phyloP scores from a whole-genome alignment of 2,888 invertebrate species.

The Nematopogon swammerdamellus region DNA sequence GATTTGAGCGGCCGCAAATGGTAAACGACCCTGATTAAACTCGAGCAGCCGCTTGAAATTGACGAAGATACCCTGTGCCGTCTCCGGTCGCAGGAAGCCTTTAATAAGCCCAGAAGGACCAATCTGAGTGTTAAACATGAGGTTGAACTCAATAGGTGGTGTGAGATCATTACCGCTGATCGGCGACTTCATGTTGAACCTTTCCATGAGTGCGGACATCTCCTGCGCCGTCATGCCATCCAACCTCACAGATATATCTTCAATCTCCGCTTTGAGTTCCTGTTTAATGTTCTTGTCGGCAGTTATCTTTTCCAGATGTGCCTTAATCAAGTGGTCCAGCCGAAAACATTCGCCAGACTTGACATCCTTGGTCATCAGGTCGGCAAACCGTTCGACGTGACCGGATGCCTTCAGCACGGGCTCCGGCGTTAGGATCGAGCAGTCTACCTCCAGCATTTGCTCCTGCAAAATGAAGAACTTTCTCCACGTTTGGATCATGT shows the following conservation, averaged over 20 bases:
- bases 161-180: constrained; percentile 91
- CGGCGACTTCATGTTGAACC: constrained; percentile 93
- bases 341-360: constrained; percentile 97
- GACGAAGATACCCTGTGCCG: constrained; percentile 99
- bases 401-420: constrained; percentile 97
- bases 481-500: constrained; percentile 91
- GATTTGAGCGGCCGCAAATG: constrained; percentile 99
- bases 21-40: constrained; percentile 93
- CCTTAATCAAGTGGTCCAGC: constrained; percentile 96
- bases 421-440: constrained; percentile 96
- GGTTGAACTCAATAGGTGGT: constrained; percentile 96
- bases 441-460: constrained; percentile 98
- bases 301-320: constrained; percentile 81
- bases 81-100: constrained; percentile 96
- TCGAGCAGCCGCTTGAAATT: constrained; percentile 97
- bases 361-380: constrained; percentile 97
- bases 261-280: constrained; percentile 69
- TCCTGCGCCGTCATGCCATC: constrained; percentile 92
- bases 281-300: constrained; percentile 78
- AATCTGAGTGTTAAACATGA: constrained; percentile 98
- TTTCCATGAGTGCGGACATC: constrained; percentile 79
- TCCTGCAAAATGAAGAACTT: constrained; percentile 96
- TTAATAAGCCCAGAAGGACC: constrained; percentile 94
- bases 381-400: constrained; percentile 98
- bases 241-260: constrained; percentile 75